These are phyloP conservation scores for Trissolcus brochymenae DNA, from an alignment of 2,888 invertebrate species.

Conservation along the genomic window DNA sequence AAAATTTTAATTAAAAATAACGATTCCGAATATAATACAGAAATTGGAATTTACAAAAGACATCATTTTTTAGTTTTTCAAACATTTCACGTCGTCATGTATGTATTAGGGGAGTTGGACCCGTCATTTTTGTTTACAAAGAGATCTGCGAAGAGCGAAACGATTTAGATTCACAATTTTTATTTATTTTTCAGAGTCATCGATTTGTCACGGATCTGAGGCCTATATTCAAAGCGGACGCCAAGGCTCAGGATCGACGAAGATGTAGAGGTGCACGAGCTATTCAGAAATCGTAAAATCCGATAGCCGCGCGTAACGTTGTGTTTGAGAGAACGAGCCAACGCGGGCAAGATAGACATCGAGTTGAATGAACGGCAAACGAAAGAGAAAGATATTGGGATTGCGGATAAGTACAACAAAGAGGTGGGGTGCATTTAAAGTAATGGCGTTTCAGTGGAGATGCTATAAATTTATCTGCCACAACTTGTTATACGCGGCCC, in stretches of 20 bases:
- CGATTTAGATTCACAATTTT: conserved; percentile 30
- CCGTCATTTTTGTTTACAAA: conserved; percentile 19
- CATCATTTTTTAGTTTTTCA: conserved; percentile 11
- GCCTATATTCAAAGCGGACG: conserved; percentile 52
- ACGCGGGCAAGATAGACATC: conserved; percentile 57
- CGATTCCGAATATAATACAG: conserved; percentile 28
- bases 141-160: conserved; percentile 32
- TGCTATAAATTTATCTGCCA: conserved; percentile 77
- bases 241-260: conserved; percentile 34
- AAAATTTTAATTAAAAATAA: conserved; percentile 18
- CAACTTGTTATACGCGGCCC: conserved; percentile 76
- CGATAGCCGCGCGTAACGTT: conserved; percentile 65
- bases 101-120: background rate
- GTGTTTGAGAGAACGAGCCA: conserved; percentile 49
- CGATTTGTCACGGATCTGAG: conserved; percentile 51
- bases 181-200: conserved; percentile 47
- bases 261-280: conserved; percentile 60
- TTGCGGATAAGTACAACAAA: conserved; percentile 39
- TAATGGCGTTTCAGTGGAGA: conserved; percentile 77
- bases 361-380: conserved; percentile 41
- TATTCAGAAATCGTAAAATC: conserved; percentile 75
- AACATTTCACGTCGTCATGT: conserved; percentile 12
- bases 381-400: conserved; percentile 46
- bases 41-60: conserved; percentile 22
- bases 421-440: conserved; percentile 66